phyloP scores from a whole-genome alignment of 2,888 invertebrate species.

The Anoncus sp. region DNA sequence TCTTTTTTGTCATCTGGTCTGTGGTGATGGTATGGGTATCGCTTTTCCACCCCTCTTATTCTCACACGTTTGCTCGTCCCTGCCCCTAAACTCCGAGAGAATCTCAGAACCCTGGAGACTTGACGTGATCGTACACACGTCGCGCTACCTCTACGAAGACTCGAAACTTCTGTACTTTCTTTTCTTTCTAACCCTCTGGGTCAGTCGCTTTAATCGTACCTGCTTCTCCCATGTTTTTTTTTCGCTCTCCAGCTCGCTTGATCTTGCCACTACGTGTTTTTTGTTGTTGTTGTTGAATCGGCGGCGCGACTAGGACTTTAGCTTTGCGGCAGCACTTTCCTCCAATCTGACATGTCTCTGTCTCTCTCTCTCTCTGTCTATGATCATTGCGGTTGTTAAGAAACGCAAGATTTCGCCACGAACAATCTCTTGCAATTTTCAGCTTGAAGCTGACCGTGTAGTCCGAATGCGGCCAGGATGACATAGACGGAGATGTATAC shows the following conservation, averaged over 20 bases:
- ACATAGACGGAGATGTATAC: slow-evolving; percentile 23
- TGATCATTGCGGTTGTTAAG: slow-evolving; percentile 17
- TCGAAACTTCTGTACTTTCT: slow-evolving; percentile 72
- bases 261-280: slow-evolving; percentile 20
- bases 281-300: slow-evolving; percentile 37
- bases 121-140: slow-evolving; percentile 62
- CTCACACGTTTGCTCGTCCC: slow-evolving; percentile 56
- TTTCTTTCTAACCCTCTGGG: slow-evolving; percentile 65
- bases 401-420: slow-evolving; percentile 25
- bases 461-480: slow-evolving; percentile 29
- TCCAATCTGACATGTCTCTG: neutral
- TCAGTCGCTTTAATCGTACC: slow-evolving; percentile 80
- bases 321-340: slow-evolving; percentile 31
- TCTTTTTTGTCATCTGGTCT: slow-evolving; percentile 60
- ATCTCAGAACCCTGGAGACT: slow-evolving; percentile 68
- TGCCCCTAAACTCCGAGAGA: slow-evolving; percentile 65
- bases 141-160: slow-evolving; percentile 66
- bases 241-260: neutral
- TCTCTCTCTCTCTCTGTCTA: neutral
- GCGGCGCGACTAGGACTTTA: slow-evolving; percentile 28
- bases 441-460: slow-evolving; percentile 32
- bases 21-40: slow-evolving; percentile 50
- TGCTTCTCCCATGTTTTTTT: slow-evolving; percentile 33
- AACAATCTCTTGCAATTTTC: slow-evolving; percentile 49
- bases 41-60: slow-evolving; percentile 46